These are phyloP conservation scores for Andrena bicolor DNA, from an alignment of 2,888 invertebrate species.

Conservation along the genomic window DNA sequence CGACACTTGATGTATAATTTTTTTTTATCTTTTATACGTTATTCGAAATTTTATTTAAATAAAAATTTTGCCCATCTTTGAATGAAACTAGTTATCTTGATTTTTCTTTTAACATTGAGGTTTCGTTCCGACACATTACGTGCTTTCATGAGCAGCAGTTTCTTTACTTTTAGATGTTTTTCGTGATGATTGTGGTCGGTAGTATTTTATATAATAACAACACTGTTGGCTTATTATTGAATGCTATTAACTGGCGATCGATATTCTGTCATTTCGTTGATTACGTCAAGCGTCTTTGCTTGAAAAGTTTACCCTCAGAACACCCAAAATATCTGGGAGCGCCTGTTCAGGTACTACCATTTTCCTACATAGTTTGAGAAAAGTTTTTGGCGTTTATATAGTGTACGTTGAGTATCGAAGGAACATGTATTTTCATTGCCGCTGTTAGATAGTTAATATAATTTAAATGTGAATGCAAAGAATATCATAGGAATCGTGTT, in stretches of 20 bases:
- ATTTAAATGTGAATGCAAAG: slow-evolving; percentile 50
- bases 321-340: slow-evolving; percentile 77
- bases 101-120: slow-evolving; percentile 17
- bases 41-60: too few species aligned
- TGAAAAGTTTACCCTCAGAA: slow-evolving; percentile 73
- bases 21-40: too few species aligned
- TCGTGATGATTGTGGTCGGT: slow-evolving; percentile 81
- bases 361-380: slow-evolving; percentile 49
- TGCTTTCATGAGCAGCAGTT: slow-evolving; percentile 69
- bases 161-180: slow-evolving; percentile 82
- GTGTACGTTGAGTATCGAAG: slow-evolving; percentile 33
- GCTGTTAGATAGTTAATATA: slow-evolving; percentile 56
- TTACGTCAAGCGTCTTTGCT: slow-evolving; percentile 72
- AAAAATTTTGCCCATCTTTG: too few species aligned
- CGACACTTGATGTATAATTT: too few species aligned
- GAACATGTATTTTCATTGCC: slow-evolving; percentile 23
- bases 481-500: slow-evolving; percentile 12
- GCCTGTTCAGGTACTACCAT: slow-evolving; percentile 80
- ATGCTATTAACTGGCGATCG: slow-evolving; percentile 76
- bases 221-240: slow-evolving; percentile 79
- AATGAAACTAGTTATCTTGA: slow-evolving; percentile 10
- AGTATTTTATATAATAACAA: slow-evolving; percentile 82
- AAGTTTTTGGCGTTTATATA: slow-evolving; percentile 32
- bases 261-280: slow-evolving; percentile 76
- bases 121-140: slow-evolving; percentile 46